phyloP scores from a whole-genome alignment of 2,888 invertebrate species.

The Baronia brevicornis region DNA sequence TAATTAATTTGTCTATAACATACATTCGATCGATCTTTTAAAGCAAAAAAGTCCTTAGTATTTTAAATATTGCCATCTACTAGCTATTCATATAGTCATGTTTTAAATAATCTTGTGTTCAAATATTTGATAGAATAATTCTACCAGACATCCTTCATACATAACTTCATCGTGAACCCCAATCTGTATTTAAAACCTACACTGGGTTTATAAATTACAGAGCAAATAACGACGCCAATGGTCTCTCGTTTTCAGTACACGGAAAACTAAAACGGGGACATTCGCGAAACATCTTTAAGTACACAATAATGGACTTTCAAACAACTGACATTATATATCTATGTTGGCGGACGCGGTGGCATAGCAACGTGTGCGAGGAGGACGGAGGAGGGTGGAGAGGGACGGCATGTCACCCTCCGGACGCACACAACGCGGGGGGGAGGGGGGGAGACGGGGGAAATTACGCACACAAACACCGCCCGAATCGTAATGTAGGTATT shows the following conservation, averaged over 20 bases:
- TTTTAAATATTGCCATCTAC: too few relatives aligned
- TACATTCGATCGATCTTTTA: too few relatives aligned
- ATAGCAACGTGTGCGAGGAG: conserved; percentile 27
- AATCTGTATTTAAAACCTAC: too few relatives aligned
- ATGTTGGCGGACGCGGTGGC: conserved; percentile 28
- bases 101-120: too few relatives aligned
- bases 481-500: conserved; percentile 38
- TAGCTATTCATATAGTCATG: too few relatives aligned
- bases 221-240: conserved; percentile 7
- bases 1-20: too few relatives aligned
- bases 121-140: too few relatives aligned
- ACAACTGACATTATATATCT: conserved; percentile 29
- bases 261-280: conserved; percentile 27
- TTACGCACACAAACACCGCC: conserved; percentile 27
- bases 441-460: conserved; percentile 21
- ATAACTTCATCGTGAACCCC: too few relatives aligned
- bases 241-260: conserved; percentile 16
- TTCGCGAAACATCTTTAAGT: conserved; percentile 46
- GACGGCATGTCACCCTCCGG: conserved; percentile 18
- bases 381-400: conserved; percentile 15
- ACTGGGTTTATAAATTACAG: background rate
- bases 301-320: conserved; percentile 55
- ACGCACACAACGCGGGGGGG: conserved; percentile 23
- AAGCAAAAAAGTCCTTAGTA: too few relatives aligned
- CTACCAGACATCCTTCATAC: too few relatives aligned